phyloP scores from a whole-genome alignment of 1,140 invertebrate species.

The Drosophila cardini region DNA sequence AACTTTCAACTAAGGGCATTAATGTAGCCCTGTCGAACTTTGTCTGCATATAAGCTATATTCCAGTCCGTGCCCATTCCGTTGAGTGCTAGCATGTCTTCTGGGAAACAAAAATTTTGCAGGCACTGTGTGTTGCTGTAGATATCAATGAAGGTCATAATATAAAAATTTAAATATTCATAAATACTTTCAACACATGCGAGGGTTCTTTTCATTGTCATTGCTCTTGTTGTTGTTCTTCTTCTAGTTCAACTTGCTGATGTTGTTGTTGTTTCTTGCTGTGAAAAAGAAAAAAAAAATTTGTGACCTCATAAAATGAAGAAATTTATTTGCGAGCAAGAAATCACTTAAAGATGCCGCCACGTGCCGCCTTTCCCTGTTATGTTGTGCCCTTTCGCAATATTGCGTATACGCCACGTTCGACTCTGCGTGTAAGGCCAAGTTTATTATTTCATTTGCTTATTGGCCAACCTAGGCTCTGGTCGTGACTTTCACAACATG shows the following conservation, averaged over 20 bases:
- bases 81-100: too few relatives aligned
- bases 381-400: slow-evolving; percentile 16
- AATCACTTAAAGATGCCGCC: slow-evolving; percentile 49
- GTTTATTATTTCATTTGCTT: slow-evolving; percentile 54
- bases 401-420: slow-evolving; percentile 45
- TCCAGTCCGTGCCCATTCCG: too few relatives aligned
- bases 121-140: slow-evolving; percentile 27
- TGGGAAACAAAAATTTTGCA: neutral
- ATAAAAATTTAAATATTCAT: slow-evolving; percentile 58
- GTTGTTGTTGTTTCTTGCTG: slow-evolving; percentile 8
- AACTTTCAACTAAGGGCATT: slow-evolving; percentile 15
- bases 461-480: slow-evolving; percentile 20
- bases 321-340: slow-evolving; percentile 45
- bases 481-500: slow-evolving; percentile 9
- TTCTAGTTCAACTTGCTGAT: slow-evolving; percentile 5
- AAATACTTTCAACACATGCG: slow-evolving; percentile 60
- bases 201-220: slow-evolving; percentile 10
- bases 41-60: neutral
- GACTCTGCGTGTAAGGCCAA: slow-evolving; percentile 9
- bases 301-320: slow-evolving; percentile 38
- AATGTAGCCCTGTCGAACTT: neutral
- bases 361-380: slow-evolving; percentile 23
- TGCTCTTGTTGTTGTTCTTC: slow-evolving; percentile 2
- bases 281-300: neutral
- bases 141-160: slow-evolving; percentile 51